phyloP scores from a whole-genome alignment of 2,797 vertebrate genomes.

The Capromys pilorides region DNA sequence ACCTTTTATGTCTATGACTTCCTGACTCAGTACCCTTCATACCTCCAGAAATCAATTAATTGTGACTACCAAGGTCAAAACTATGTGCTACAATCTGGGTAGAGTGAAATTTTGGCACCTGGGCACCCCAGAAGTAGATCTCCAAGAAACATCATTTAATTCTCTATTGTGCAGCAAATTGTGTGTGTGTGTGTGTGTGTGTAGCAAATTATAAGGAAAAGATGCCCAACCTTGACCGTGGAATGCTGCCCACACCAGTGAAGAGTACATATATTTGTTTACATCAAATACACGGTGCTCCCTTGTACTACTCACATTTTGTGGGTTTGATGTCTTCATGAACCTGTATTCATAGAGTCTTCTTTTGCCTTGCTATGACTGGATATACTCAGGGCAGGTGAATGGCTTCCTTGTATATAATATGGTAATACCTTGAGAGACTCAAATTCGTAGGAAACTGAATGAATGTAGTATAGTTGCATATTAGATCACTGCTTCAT shows the following conservation, averaged over 20 bases:
- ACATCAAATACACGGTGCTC: neutral
- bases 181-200: too few species aligned
- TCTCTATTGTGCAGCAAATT: neutral
- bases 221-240: neutral
- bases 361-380: neutral
- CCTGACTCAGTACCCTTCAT: neutral
- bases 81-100: neutral
- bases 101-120: neutral
- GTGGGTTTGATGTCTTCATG: neutral
- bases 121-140: neutral
- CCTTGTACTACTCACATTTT: neutral
- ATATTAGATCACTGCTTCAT: neutral
- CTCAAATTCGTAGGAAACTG: neutral
- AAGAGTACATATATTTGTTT: neutral
- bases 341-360: neutral
- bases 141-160: neutral
- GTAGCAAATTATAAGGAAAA: neutral
- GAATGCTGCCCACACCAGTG: neutral
- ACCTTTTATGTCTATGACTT: neutral
- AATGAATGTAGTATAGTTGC: neutral
- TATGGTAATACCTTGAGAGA: neutral
- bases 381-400: neutral
- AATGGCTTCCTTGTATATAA: neutral
- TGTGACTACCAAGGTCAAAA: neutral
- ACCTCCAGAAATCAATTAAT: too few species aligned